These are phyloP conservation scores for Stigmatopora argus DNA, from an alignment of 2,113 vertebrate genomes.

Conservation along the genomic window DNA sequence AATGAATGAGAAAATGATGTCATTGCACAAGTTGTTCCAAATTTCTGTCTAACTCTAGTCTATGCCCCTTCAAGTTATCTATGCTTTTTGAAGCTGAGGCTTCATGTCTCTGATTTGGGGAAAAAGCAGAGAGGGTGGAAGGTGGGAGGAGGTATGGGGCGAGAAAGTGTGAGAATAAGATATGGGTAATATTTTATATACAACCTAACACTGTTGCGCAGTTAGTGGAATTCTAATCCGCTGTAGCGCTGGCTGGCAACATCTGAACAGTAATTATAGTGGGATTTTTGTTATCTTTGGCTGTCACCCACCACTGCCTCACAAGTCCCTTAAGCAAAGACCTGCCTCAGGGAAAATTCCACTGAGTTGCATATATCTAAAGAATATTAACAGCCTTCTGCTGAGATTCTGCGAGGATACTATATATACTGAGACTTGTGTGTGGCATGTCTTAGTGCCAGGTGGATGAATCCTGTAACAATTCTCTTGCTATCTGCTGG, in stretches of 20 bases:
- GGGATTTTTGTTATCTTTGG: conserved; percentile 56
- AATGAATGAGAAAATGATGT: conserved; percentile 28
- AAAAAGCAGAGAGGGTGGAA: conserved; percentile 11
- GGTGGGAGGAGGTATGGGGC: conserved; percentile 15
- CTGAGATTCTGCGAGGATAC: conserved; percentile 38
- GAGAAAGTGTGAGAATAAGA: conserved; percentile 57
- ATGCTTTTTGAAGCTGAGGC: conserved; percentile 68
- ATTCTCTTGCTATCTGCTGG: conserved; percentile 30
- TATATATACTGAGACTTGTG: conserved; percentile 42
- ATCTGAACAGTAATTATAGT: conserved; percentile 53
- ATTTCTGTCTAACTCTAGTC: conserved; percentile 41
- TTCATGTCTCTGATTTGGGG: conserved; percentile 46
- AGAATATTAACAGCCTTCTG: conserved; percentile 60
- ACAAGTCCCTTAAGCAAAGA: conserved; percentile 45
- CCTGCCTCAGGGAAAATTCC: conserved; percentile 42
- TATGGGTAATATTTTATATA: conserved; percentile 50
- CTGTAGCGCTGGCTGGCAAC: conserved; percentile 43
- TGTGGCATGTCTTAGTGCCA: conserved; percentile 53
- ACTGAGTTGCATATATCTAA: conserved; percentile 45
- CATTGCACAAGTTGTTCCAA: conserved; percentile 46
- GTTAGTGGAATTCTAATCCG: conserved; percentile 58
- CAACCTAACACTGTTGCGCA: conserved; percentile 48
- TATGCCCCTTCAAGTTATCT: conserved; percentile 53
- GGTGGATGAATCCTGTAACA: conserved; percentile 52
- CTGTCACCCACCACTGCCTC: conserved; percentile 63